These are phyloP conservation scores for Drosophila azteca DNA, from an alignment of 1,140 invertebrate species.

Conservation along the genomic window DNA sequence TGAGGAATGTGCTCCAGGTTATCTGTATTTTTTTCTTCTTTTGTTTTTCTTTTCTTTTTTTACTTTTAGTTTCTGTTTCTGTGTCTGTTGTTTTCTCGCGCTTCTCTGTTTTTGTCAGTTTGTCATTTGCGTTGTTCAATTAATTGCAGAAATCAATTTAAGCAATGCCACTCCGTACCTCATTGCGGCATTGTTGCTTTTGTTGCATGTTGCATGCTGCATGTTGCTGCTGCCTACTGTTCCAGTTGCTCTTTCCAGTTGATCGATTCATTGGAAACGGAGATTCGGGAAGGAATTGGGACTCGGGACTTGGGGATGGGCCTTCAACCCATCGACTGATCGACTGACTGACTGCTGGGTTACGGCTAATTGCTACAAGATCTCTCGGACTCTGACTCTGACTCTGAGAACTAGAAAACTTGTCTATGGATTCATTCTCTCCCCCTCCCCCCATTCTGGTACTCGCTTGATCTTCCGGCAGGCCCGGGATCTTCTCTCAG, in stretches of 20 bases:
- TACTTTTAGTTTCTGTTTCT: constrained; percentile 23
- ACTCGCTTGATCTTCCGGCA: constrained; percentile 71
- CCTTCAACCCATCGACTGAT: no score
- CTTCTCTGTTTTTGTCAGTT: constrained; percentile 59
- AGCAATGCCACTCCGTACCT: constrained; percentile 76
- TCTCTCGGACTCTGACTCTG: constrained; percentile 22
- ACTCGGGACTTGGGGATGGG: constrained; percentile 38
- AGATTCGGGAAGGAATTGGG: constrained; percentile 69
- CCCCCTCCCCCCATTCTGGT: background rate
- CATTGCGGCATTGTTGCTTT: constrained; percentile 68
- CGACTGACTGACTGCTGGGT: constrained; percentile 45
- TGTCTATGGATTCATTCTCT: constrained; percentile 39
- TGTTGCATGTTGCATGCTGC: constrained; percentile 19
- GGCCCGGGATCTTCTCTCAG: constrained; percentile 10
- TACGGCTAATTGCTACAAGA: constrained; percentile 73
- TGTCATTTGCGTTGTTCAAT: constrained; percentile 81
- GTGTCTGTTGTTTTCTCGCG: constrained; percentile 2
- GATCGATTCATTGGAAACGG: constrained; percentile 79
- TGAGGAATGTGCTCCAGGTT: constrained; percentile 24
- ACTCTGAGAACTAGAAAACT: constrained; percentile 37
- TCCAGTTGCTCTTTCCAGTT: constrained; percentile 16
- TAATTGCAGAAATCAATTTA: constrained; percentile 83
- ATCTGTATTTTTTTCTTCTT: constrained; percentile 19
- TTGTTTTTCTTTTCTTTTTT: constrained; percentile 9
- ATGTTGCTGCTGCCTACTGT: constrained; percentile 20